Percentiles rank a stretch among this genome's conserved stretches.
These are phyloP conservation scores for Clanis bilineata DNA, from an alignment of 2,888 invertebrate species.

Conservation along the genomic window DNA sequence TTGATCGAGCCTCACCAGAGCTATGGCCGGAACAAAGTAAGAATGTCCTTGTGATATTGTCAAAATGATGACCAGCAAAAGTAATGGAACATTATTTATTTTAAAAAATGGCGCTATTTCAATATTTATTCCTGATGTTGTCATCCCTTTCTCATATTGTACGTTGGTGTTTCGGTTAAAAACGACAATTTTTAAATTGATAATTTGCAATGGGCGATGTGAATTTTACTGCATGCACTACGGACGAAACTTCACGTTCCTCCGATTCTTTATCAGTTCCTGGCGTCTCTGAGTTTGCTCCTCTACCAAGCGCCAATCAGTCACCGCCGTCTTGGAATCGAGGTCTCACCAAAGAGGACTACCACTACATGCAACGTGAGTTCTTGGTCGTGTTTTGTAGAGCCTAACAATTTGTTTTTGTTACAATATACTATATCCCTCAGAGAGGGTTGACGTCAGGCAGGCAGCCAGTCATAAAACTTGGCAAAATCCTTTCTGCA, in stretches of 20 bases:
- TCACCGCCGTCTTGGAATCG: conserved; percentile 86
- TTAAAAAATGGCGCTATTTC: conserved; percentile 74
- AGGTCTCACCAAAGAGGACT: conserved; percentile 87
- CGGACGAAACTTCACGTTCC: conserved; percentile 55
- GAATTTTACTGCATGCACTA: conserved; percentile 45
- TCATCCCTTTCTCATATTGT: conserved; percentile 51
- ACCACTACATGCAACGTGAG: conserved; percentile 90
- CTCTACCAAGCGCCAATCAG: conserved; percentile 81
- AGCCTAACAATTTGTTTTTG: background rate
- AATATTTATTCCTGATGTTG: conserved; percentile 57
- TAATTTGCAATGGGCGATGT: conserved; percentile 59
- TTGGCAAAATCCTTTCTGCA: too few species aligned
- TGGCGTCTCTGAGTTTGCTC: conserved; percentile 92
- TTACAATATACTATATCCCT: too few species aligned
- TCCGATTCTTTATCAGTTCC: conserved; percentile 86
- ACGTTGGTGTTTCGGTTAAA: conserved; percentile 60
- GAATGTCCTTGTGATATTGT: conserved; percentile 36
- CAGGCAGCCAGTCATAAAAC: too few species aligned
- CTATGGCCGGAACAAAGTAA: conserved; percentile 98
- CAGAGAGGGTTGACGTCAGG: too few species aligned
- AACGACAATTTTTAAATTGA: conserved; percentile 67
- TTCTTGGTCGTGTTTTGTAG: conserved; percentile 30
- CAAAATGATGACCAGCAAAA: conserved; percentile 8
- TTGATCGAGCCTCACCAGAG: conserved; percentile 97
- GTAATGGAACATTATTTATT: conserved; percentile 32